Evolutionary conservation across 2,888 invertebrate genomes (phyloP).

Genomic region (Myathropa florea): DNA sequence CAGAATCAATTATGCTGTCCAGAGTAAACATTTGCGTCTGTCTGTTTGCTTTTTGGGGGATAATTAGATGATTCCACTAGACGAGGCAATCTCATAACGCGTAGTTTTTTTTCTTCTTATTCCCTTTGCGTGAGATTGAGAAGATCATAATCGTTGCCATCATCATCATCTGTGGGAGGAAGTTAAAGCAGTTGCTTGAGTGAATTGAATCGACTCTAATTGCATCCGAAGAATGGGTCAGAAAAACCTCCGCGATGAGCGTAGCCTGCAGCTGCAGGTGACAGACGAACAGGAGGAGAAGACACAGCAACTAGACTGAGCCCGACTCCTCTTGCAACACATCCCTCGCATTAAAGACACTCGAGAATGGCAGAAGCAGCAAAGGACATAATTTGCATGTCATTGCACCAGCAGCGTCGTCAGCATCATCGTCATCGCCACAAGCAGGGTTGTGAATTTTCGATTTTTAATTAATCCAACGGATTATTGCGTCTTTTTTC

Average conservation of each 20-base stretch:
- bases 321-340: background rate
- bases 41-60: background rate
- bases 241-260: too few relatives aligned
- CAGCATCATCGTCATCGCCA: background rate
- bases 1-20: constrained; percentile 22
- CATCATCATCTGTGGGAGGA: background rate
- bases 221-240: background rate
- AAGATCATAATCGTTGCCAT: background rate
- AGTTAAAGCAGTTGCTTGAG: constrained; percentile 5
- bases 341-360: constrained; percentile 35
- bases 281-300: background rate
- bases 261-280: too few relatives aligned
- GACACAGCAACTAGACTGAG: background rate
- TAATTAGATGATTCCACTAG: constrained; percentile 8
- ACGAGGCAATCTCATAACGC: background rate
- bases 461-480: constrained; percentile 32
- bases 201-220: background rate
- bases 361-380: constrained; percentile 15
- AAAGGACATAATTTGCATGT: constrained; percentile 56
- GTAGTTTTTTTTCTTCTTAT: too few relatives aligned
- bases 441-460: background rate
- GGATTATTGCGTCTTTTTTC: background rate
- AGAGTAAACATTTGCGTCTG: constrained; percentile 11
- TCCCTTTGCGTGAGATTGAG: background rate
- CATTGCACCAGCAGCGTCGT: constrained; percentile 18